Evolutionary conservation across 92 coral and sea anemone species (phyloP).

Genomic region (Epizoanthus scotinus): DNA sequence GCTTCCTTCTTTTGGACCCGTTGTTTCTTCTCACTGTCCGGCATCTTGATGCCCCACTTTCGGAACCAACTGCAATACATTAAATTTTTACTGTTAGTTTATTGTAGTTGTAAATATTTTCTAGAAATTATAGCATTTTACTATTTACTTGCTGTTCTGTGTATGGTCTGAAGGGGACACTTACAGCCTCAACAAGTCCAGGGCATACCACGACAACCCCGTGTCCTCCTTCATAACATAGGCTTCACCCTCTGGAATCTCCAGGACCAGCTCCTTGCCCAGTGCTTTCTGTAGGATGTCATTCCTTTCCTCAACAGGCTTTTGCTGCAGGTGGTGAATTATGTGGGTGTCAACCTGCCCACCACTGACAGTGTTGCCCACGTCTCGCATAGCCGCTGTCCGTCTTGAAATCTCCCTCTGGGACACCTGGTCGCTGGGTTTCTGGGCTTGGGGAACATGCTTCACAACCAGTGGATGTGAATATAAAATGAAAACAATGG

Average conservation of each 20-base stretch:
- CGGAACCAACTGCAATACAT: constrained; percentile 36
- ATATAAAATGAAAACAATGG: constrained; percentile 12
- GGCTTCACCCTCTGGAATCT: constrained; percentile 38
- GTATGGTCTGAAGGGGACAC: not conserved
- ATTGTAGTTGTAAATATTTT: constrained; percentile 15
- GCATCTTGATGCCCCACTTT: constrained; percentile 36
- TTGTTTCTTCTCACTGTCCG: constrained; percentile 46
- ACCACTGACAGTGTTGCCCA: constrained; percentile 35
- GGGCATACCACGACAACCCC: constrained; percentile 37
- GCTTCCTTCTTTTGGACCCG: constrained; percentile 11
- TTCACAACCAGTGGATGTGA: constrained; percentile 24
- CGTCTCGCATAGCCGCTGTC: constrained; percentile 8
- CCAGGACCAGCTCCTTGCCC: constrained; percentile 24
- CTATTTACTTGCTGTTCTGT: not conserved
- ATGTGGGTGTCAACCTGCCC: constrained; percentile 39
- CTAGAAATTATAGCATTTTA: constrained; percentile 20
- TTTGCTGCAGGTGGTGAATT: constrained; percentile 31
- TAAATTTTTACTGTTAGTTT: constrained; percentile 17
- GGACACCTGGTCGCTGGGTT: constrained; percentile 38
- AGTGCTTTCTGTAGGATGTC: constrained; percentile 19
- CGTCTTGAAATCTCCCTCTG: constrained; percentile 9
- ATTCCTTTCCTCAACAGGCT: constrained; percentile 25
- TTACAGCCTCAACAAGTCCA: constrained; percentile 32
- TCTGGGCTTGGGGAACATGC: constrained; percentile 35
- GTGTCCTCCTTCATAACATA: constrained; percentile 15